Conservation (phyloP, 2,113 vertebrate species). For the Narcine bancroftii region DNA sequence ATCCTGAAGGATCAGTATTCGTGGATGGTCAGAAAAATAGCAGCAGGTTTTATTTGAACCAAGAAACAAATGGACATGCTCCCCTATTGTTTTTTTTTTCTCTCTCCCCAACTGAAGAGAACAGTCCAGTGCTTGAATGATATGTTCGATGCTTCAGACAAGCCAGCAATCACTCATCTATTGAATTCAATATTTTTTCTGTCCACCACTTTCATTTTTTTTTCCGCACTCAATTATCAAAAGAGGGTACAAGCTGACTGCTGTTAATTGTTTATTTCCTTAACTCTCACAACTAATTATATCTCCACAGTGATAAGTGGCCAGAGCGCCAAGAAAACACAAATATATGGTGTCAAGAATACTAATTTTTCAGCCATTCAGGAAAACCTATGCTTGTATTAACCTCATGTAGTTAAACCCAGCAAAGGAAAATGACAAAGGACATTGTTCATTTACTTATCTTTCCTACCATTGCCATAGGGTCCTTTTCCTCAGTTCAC, state of each 20-base stretch:
- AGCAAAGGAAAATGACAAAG: neutral
- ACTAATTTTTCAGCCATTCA: neutral
- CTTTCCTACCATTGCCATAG: neutral
- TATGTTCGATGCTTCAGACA: constrained; percentile 20
- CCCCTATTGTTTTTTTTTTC: neutral
- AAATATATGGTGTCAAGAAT: constrained; percentile 24
- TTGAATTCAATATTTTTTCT: constrained; percentile 31
- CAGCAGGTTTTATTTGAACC: neutral
- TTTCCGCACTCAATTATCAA: constrained; percentile 18
- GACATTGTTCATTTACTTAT: neutral
- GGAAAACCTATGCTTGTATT: neutral
- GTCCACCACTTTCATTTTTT: constrained; percentile 24
- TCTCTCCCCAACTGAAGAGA: neutral
- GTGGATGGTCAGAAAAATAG: neutral
- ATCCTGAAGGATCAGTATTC: neutral
- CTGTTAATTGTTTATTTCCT: constrained; percentile 30
- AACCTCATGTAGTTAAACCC: neutral
- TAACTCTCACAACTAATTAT: constrained; percentile 29
- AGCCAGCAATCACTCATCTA: constrained; percentile 15
- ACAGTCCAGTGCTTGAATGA: constrained; percentile 16
- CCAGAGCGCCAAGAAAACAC: constrained; percentile 5
- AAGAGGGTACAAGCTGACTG: constrained; percentile 32
- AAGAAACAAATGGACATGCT: neutral
- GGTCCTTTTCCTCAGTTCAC: neutral
- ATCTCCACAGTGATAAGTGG: constrained; percentile 24